Evolutionary conservation across 2,113 vertebrate genomes (phyloP).

Genomic region (Vanacampus margaritifer): DNA sequence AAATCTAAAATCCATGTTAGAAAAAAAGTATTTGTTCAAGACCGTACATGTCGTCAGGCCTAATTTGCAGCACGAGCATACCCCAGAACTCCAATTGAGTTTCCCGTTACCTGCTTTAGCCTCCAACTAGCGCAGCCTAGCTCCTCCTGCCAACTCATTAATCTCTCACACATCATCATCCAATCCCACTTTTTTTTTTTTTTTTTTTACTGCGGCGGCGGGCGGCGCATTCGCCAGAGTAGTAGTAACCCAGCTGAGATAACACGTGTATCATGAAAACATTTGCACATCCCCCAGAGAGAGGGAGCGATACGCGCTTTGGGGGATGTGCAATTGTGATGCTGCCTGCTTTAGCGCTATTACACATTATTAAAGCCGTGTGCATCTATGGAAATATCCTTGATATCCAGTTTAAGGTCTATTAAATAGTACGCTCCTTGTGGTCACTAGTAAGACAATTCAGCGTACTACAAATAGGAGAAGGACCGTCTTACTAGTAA

Average conservation of each 20-base stretch:
- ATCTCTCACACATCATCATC: conserved; percentile 19
- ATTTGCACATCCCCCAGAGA: conserved; percentile 15
- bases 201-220: background rate
- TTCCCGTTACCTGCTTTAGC: conserved; percentile 4
- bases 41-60: too few relatives aligned
- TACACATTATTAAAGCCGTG: conserved; percentile 25
- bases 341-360: conserved; percentile 15
- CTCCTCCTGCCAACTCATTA: conserved; percentile 21
- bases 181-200: conserved; percentile 17
- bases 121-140: conserved; percentile 5
- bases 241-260: conserved; percentile 38
- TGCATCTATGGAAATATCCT: background rate
- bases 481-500: too few relatives aligned
- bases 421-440: too few relatives aligned
- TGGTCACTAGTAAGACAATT: too few relatives aligned
- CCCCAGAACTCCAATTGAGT: too few relatives aligned
- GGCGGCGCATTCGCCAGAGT: conserved; percentile 23
- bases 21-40: background rate
- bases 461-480: too few relatives aligned
- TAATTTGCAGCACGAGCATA: too few relatives aligned
- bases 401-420: too few relatives aligned
- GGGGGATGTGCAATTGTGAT: background rate
- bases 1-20: background rate
- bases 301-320: background rate
- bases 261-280: conserved; percentile 41